These are phyloP conservation scores for Diarsia dahlii DNA, from an alignment of 2,888 invertebrate genomes.

Conservation along the genomic window DNA sequence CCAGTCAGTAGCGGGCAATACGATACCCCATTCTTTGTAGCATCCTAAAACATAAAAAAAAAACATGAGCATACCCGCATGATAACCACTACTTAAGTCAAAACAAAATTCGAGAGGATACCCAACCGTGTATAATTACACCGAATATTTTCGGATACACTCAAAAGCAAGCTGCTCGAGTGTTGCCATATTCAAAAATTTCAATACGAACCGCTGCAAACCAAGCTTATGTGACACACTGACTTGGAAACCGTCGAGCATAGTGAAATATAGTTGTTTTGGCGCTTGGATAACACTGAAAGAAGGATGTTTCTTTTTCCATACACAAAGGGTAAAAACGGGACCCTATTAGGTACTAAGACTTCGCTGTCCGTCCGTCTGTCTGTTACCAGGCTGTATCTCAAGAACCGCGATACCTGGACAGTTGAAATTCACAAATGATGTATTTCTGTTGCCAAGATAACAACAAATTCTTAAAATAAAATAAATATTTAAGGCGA, in stretches of 20 bases:
- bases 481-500: no score
- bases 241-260: constrained; percentile 10
- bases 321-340: no score
- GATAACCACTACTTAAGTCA: constrained; percentile 62
- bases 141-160: constrained; percentile 87
- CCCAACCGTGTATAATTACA: constrained; percentile 82
- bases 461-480: no score
- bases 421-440: no score
- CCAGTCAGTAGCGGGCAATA: no score
- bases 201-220: constrained; percentile 83
- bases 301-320: background rate
- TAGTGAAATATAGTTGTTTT: background rate
- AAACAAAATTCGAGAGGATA: constrained; percentile 77
- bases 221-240: constrained; percentile 75
- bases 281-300: background rate
- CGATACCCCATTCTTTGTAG: no score
- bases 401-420: no score
- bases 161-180: constrained; percentile 81
- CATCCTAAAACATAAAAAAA: constrained; percentile 3
- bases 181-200: constrained; percentile 88
- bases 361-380: no score
- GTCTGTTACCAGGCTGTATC: no score
- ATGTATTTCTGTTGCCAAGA: no score
- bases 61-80: constrained; percentile 53
- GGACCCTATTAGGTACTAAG: no score